Base-by-base conservation (phyloP, 2,113 vertebrate genomes). In the pig (Sus scrofa) region DNA sequence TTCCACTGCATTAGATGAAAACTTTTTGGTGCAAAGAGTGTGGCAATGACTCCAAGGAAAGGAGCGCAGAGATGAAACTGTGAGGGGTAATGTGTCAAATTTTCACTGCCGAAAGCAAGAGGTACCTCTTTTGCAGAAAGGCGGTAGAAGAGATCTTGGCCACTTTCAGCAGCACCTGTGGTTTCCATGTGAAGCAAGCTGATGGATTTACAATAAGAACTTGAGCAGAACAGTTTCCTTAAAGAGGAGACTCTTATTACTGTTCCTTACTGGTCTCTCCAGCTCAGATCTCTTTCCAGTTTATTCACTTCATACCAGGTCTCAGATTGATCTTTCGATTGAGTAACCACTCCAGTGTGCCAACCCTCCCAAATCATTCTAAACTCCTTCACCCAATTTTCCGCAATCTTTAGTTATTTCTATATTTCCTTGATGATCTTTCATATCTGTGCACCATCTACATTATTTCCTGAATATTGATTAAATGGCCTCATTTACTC, bases 391-490 rank as follows among this genome's bases (percentile, higher is more conserved):
- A 32, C 16, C 26, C 20, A 65, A 0, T 86, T 77, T 77, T 24
- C 18, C 3, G 27, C 5, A 50, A 60, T 20, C 32, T 86, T 85
- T 67, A 71, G n/a, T 37, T 52, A 50, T 37, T 39, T 84, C 37
- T 20, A 2, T 44, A 89, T 50, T 75, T 89, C 65, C 18, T 92
- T 65, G 52, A 94, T 34, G 7, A 39, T 74, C 50, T 82, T 44
- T 68, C 18, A 1, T 39, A 19, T 82, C 77, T 85, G 8, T 26
- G n/a, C 39, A 78, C 27, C 19, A 62, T n/a, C 19, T 20, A 24
- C 70, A 30, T 68, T 78, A 79, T 68, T 75, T 95, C 44, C 32
- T 81, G 32, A 71, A 81, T 67, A 65, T 19, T 90, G 15, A 96
- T 52, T 92, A 86, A 83, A 58, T 32, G 74, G 19, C 37, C 37